These are phyloP conservation scores for Tribolium freemani DNA, from an alignment of 2,888 invertebrate genomes.

Conservation along the genomic window DNA sequence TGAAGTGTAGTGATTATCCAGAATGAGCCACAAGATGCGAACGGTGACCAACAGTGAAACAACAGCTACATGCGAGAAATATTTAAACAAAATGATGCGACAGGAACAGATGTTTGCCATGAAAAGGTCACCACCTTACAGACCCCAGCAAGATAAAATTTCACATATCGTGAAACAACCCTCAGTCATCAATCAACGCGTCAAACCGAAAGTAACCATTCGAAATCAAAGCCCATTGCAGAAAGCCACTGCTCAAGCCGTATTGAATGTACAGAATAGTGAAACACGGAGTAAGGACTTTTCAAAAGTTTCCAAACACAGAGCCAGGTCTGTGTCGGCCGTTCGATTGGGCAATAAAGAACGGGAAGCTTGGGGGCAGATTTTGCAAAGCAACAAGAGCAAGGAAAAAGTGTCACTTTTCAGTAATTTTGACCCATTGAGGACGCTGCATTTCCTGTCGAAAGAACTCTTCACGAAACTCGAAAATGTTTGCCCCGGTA, in stretches of 20 bases:
- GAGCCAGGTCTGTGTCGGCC: slow-evolving; percentile 9
- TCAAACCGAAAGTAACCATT: not conserved
- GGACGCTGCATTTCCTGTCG: slow-evolving; percentile 65
- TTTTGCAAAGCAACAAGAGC: slow-evolving; percentile 55
- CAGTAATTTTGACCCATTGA: slow-evolving; percentile 64
- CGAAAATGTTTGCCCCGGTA: slow-evolving; percentile 57
- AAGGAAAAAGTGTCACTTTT: slow-evolving; percentile 59
- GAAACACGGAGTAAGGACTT: not conserved
- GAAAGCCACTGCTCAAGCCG: not conserved
- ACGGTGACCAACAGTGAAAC: not conserved
- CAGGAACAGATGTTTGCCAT: slow-evolving; percentile 9
- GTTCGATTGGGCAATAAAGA: not conserved
- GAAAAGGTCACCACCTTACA: slow-evolving; percentile 4
- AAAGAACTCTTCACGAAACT: slow-evolving; percentile 64
- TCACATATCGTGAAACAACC: not conserved
- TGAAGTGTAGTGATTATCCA: slow-evolving; percentile 22
- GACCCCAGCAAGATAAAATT: not conserved
- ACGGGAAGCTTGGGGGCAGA: slow-evolving; percentile 58
- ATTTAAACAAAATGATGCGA: slow-evolving; percentile 16
- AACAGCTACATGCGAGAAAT: slow-evolving; percentile 19
- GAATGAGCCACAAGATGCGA: slow-evolving; percentile 8
- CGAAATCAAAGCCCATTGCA: slow-evolving; percentile 1
- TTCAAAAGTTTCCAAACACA: slow-evolving; percentile 4
- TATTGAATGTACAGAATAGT: not conserved
- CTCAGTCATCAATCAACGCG: not conserved